Evolutionary conservation across 2,113 vertebrate genomes (phyloP), one percentile per base, ranked within the genome.

Genomic region (Hirundichthys speculiger): DNA sequence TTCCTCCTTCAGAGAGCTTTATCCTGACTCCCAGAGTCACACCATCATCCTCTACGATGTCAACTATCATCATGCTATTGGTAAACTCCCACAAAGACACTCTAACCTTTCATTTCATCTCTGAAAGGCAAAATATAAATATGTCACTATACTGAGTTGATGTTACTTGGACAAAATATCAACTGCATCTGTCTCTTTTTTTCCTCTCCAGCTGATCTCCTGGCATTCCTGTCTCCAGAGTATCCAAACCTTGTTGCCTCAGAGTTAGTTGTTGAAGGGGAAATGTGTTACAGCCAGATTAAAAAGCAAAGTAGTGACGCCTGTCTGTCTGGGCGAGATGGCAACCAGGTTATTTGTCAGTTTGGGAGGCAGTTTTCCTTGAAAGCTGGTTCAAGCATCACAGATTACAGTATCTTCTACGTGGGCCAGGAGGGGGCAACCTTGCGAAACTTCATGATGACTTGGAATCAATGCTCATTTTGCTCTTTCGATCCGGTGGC

Each of bases 381-480:
- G 66, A 83, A 91, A 54, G 57, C 54, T 0, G 83, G 71, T 0
- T 73, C 59, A 9, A 83, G 65, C 20, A 5, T 96, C 4, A 84
- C 91, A 21, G 92, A 95, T 74, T 96, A 92, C 16, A 86, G 84
- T 25, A 88, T 98, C 86, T 99, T 98, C 86, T 98, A 94, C 0
- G 79, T 99, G 0, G 98, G 98, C 20, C 82, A 90, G 0, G 94
- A 95, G 52, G 93, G 95, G 47, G 88, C 92, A 0, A 92, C 93
- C 1, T 90, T 99, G 62, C 93, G 87, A 24, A 97, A 93, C 83
- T 94, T 99, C 83, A 95, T 98, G 91, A 94, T 99, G 90, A 97
- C 94, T 6, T 99, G 96, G 96, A 95, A 96, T 79, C 87, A 64
- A 25, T 94, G 86, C 70, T 72, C 92, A 0, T 98, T 99, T 82